Evolutionary conservation across 2,113 vertebrate species (phyloP).

Genomic region (Ctenomys sociabilis): DNA sequence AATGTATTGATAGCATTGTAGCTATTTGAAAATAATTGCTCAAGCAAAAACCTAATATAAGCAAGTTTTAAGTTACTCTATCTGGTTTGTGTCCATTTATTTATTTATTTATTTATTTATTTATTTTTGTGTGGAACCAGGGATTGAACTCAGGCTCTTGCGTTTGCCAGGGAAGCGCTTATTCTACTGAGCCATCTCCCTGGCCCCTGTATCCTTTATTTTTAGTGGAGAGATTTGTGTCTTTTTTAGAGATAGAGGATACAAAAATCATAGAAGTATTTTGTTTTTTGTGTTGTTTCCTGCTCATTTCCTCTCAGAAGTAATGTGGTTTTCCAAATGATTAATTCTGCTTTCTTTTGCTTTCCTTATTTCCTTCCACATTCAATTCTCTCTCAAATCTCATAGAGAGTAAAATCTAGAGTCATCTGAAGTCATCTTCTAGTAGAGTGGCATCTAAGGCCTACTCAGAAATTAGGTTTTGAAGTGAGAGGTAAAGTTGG

Average conservation of each 20-base stretch:
- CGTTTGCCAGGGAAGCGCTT: too few species aligned
- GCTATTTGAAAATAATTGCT: constrained; percentile 31
- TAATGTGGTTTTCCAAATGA: neutral
- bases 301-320: neutral
- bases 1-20: neutral
- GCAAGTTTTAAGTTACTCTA: neutral
- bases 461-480: constrained; percentile 34
- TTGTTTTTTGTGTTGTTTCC: neutral
- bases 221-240: constrained; percentile 26
- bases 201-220: constrained; percentile 21
- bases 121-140: too few species aligned
- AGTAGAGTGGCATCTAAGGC: neutral
- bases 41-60: neutral
- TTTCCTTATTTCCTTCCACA: neutral
- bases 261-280: neutral
- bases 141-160: too few species aligned
- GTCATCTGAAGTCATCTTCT: neutral
- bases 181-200: too few species aligned
- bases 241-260: neutral
- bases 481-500: neutral
- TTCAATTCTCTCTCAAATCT: neutral
- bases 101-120: too few species aligned
- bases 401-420: neutral
- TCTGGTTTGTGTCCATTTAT: too few species aligned
- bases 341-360: neutral